Evolutionary conservation across 2,888 invertebrate species (phyloP), one percentile per base, ranked within the genome.

Genomic region (Isotomurus palustris): DNA sequence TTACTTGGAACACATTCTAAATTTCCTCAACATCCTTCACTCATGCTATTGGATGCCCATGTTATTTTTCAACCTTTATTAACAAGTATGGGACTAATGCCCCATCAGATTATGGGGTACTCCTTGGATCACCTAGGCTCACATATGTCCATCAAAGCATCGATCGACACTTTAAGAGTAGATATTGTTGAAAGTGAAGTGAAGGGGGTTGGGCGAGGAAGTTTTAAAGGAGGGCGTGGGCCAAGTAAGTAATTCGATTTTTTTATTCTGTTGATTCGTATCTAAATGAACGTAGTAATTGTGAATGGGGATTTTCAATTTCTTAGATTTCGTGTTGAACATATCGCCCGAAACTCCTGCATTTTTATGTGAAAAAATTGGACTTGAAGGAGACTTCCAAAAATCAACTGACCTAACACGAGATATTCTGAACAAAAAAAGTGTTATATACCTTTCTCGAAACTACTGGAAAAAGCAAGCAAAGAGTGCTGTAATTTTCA

Each of bases 181-280:
- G 91, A 95, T 76, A 95, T 96, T 75, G 91, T 94, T 4, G 94
- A 95, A 67, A 91, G 93, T 71, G 93, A 94, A 74, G 68, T 64
- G 2, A 69, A 67, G 45, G 66, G 64, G 1, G 51, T 66, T 6
- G 63, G 68, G 35, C 50, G 66, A 58, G 58, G 69, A 51, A 50
- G 27, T 24, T 38, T 50, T 5, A 50, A 50, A 24, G 50, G 50
- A 6, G 50, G 50, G 14, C 53, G 54, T 51, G 44, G 53, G 36
- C 49, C 56, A 28, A 43, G 62, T 62, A 32, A 51, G 57, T 44
- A 22, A 22, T 44, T 22, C 24, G 4, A 22, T n/a, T 6, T 6
- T 40, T n/a, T 6, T 6, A 17, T 40, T n/a, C 8, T 17, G 8
- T 32, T 10, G 17, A 17, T 17, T 10, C 17, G 40, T 10, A 40